These are phyloP conservation scores for Apteryx mantelli DNA, from an alignment of 2,113 vertebrate genomes.

Conservation along the genomic window DNA sequence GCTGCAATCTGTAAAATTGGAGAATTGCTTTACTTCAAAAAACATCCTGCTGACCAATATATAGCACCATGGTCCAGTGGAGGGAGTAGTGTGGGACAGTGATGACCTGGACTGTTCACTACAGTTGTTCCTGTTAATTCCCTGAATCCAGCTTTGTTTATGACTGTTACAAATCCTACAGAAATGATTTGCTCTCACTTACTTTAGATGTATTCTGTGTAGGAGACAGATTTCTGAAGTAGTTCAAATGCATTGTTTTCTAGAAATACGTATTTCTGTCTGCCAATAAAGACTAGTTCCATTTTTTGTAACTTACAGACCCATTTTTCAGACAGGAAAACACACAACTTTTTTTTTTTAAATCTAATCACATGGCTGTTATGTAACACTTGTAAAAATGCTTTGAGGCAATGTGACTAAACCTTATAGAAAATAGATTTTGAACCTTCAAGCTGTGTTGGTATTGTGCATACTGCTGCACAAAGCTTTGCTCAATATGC, in stretches of 20 bases:
- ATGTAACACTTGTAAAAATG: background rate
- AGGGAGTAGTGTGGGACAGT: background rate
- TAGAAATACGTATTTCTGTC: background rate
- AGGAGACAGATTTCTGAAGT: background rate
- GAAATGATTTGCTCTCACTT: background rate
- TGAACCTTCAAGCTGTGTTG: background rate
- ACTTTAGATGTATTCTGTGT: background rate
- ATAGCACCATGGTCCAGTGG: fast-evolving
- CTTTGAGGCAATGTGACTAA: background rate
- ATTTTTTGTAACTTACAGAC: background rate
- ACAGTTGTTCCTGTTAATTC: background rate
- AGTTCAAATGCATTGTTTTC: background rate
- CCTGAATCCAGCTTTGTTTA: background rate
- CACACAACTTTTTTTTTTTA: background rate
- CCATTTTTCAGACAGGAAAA: background rate
- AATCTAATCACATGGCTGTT: background rate
- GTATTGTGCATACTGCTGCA: background rate
- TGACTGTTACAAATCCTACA: background rate
- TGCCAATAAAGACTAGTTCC: background rate
- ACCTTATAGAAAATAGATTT: background rate
- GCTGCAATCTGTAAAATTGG: background rate
- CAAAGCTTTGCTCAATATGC: background rate
- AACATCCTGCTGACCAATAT: background rate
- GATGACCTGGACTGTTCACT: background rate
- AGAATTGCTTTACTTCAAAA: background rate